Evolutionary conservation across 2,888 invertebrate species (phyloP), one percentile per base, ranked within the genome.

Genomic region (Drosophila lacicola): DNA sequence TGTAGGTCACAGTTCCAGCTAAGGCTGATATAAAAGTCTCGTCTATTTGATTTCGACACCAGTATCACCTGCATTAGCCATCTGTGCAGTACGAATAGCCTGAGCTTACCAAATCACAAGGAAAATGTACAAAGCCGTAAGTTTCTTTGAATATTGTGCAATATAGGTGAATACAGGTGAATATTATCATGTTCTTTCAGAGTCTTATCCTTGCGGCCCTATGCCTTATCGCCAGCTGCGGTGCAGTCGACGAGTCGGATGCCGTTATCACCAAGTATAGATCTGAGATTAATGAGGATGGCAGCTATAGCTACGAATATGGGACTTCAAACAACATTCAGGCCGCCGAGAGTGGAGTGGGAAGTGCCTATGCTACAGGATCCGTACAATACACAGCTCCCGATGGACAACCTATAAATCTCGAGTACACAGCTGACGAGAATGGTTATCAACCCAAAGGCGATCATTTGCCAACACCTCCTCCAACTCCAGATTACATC

Each of bases 251-350:
- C 51, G 78, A 78, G 8, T 74, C 90, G 5, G 64, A 73, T 17
- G 91, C 90, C 0, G 65, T 78, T 0, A 80, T 86, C 29, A 62
- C 79, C 11, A 86, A 80, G 39, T 90, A 88, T 41, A 77, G 60
- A 13, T 88, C 76, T 29, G 66, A 88, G 51, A 60, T 90, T 2
- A 81, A 86, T 47, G 56, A 69, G 8, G 94, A 94, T 69, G 90
- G 92, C 4, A 78, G 88, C 11, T 95, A 91, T 91, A 64, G 83
- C 0, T 94, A 91, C 86, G 60, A 64, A 3, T 95, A 90, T 78
- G 92, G 93, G 68, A 95, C 95, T 72, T 93, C 92, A 14, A 95
- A 95, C 78, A 94, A 94, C 14, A 95, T 95, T 84, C 44, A 87
- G 0, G 94, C 90, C 21, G 92, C 94, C 76, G 95, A 95, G 84